Conservation (phyloP, 1,140 invertebrate species). For the Gonioctena quinquepunctata region DNA sequence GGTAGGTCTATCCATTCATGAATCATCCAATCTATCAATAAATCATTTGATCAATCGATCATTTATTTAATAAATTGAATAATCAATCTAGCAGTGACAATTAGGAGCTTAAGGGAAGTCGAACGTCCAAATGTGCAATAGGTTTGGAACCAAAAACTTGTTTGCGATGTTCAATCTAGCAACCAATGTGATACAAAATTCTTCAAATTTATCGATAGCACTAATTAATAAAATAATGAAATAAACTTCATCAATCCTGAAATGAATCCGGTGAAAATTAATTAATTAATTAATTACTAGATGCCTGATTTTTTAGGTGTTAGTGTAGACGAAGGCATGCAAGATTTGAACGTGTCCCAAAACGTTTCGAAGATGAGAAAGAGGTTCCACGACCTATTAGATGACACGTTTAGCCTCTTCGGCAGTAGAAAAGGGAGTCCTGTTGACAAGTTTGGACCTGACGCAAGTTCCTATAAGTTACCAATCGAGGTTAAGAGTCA, state of each 20-base stretch:
- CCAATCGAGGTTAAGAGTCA: constrained; percentile 55
- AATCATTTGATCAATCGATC: not conserved
- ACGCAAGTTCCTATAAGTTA: constrained; percentile 25
- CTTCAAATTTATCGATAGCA: no score
- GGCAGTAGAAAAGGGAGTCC: constrained; percentile 60
- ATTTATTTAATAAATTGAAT: not conserved
- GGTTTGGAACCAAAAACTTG: no score
- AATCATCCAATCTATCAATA: not conserved
- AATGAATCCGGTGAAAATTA: no score
- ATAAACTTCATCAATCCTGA: no score
- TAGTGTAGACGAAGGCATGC: constrained; percentile 45
- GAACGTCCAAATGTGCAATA: no score
- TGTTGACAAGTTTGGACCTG: constrained; percentile 43
- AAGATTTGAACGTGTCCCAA: constrained; percentile 36
- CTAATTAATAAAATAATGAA: no score
- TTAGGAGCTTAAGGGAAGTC: no score
- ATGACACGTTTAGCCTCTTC: constrained; percentile 70
- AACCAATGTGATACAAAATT: no score
- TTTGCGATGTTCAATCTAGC: no score
- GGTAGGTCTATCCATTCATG: constrained; percentile 24
- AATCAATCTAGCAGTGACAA: no score
- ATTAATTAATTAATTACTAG: no score
- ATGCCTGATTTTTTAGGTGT: constrained; percentile 42
- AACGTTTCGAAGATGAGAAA: constrained; percentile 63
- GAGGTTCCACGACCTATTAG: constrained; percentile 68